Conservation (phyloP, 2,888 invertebrate genomes). For the Neocrepidodera transversa region DNA sequence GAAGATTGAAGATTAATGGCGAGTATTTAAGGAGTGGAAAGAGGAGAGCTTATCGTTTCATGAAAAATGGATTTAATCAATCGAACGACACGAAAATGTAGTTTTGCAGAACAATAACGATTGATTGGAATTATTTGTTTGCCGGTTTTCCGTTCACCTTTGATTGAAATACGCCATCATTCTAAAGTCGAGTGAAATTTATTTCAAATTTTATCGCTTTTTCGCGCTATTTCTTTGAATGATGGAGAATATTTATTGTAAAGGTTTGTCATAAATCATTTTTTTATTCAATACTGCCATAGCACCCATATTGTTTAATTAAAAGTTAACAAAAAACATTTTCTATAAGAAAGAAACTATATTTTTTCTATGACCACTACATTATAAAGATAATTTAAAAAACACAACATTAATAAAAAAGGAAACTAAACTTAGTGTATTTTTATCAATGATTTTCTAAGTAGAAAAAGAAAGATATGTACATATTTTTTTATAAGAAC, state of each 20-base stretch:
- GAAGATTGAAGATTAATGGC: slow-evolving; percentile 29
- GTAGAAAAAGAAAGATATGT: too few relatives aligned
- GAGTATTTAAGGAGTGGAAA: slow-evolving; percentile 21
- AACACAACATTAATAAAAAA: too few relatives aligned
- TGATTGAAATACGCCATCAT: slow-evolving; percentile 28
- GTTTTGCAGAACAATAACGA: slow-evolving; percentile 33
- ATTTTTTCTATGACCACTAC: too few relatives aligned
- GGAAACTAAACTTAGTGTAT: too few relatives aligned
- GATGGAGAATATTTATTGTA: not conserved
- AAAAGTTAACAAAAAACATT: too few relatives aligned
- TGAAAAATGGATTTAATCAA: slow-evolving; percentile 31
- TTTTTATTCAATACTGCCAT: too few relatives aligned
- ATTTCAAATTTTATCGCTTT: slow-evolving; percentile 3
- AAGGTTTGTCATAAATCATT: slow-evolving; percentile 1
- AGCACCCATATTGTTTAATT: too few relatives aligned
- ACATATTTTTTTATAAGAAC: too few relatives aligned
- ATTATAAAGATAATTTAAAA: too few relatives aligned
- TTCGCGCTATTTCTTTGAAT: not conserved
- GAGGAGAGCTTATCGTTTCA: slow-evolving; percentile 25
- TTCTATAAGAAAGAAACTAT: too few relatives aligned
- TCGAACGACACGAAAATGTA: slow-evolving; percentile 25
- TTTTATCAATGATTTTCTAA: too few relatives aligned
- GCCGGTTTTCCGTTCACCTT: slow-evolving; percentile 35
- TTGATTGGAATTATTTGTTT: slow-evolving; percentile 40
- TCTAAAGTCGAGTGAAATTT: slow-evolving; percentile 10